Evolutionary conservation across 2,113 vertebrate species (phyloP), one percentile per base, ranked within the genome.

Genomic region (Malurus cyaneus): DNA sequence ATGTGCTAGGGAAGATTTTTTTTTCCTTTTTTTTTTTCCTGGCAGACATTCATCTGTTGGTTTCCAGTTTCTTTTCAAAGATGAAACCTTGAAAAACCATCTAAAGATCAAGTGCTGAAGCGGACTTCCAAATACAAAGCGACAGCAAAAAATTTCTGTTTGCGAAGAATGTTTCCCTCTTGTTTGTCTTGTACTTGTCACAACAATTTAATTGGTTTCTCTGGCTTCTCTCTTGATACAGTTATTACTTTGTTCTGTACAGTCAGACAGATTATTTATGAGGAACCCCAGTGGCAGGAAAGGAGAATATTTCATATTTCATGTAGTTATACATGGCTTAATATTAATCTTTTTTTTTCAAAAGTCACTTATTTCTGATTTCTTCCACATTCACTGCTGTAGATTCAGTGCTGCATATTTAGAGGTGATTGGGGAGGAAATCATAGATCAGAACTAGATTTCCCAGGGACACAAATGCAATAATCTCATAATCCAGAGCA

Each of bases 171-270:
- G 42, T 6, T 6, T 61, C n/a, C 28, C 39, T 62, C 23, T 21
- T n/a, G 14, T 42, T 93, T 72, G 39, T 82, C 80, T 91, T 62
- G 62, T 39, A 28, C 54, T 70, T 66, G 47, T 19, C 81, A 77
- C 47, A 91, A 46, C 18, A 79, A 73, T n/a, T 86, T 77, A 82
- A 77, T 89, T 85, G 46, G 19, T 92, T 93, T 88, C 50, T 95
- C 32, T 77, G 56, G 34, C 50, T 86, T 85, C 59, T 62, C 39
- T 96, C 64, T 66, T 74, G 49, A 77, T 60, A 82, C 28, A 93
- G 42, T 56, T 74, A 91, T 67, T 93, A 86, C 44, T 93, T 79
- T 92, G 44, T 64, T 86, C 71, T 60, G 42, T 46, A 62, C 41
- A 66, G 50, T 70, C 73, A 88, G 73, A 61, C 29, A 77, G 36